Conservation (phyloP, 1,140 invertebrate species). For the Muscidifurax raptorellus region DNA sequence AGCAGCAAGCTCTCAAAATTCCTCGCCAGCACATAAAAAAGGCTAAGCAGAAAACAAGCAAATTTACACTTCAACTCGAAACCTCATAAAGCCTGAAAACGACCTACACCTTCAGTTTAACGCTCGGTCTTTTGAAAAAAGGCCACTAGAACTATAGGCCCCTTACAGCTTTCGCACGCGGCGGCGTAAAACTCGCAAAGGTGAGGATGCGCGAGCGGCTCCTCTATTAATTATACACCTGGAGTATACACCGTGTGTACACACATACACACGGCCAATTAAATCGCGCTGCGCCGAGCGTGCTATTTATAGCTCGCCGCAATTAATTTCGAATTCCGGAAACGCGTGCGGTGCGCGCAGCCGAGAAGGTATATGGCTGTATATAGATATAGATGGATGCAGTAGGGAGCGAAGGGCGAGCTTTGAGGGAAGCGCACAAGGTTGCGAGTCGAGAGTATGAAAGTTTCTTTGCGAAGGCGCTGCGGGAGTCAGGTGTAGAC, state of each 20-base stretch:
- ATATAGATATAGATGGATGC: background rate
- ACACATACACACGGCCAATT: constrained; percentile 7
- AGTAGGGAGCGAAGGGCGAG: background rate
- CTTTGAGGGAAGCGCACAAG: background rate
- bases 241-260: background rate
- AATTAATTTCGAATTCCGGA: constrained; percentile 47
- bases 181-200: background rate
- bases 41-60: no score
- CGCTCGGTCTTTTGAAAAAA: background rate
- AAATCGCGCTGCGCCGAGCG: background rate
- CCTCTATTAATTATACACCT: constrained; percentile 73
- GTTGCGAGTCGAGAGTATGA: background rate
- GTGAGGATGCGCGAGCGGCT: constrained; percentile 73
- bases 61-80: no score
- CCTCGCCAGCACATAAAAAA: no score
- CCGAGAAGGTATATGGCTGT: background rate
- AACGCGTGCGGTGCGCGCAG: constrained; percentile 19
- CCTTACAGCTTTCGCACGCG: background rate
- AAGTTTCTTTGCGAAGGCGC: background rate
- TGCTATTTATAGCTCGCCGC: constrained; percentile 26
- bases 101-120: background rate
- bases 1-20: no score
- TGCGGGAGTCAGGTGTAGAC: background rate
- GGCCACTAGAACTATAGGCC: background rate
- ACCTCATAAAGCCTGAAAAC: no score